phyloP scores from a whole-genome alignment of 2,888 invertebrate genomes.

The Oxystoma pomonae region DNA sequence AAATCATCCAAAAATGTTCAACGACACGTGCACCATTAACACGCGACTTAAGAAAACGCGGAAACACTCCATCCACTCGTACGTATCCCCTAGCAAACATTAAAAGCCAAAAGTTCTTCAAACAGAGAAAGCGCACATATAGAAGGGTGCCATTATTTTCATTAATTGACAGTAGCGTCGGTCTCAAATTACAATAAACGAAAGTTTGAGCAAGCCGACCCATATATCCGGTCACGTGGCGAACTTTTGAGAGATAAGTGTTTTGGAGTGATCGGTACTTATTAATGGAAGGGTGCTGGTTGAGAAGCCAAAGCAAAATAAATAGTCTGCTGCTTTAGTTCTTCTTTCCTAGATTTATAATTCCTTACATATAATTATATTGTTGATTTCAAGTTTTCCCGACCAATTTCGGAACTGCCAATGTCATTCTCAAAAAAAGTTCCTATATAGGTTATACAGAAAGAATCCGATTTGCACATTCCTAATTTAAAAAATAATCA shows the following conservation, averaged over 20 bases:
- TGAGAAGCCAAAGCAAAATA: too few relatives aligned
- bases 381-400: too few relatives aligned
- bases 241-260: not conserved
- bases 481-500: too few relatives aligned
- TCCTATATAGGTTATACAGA: too few relatives aligned
- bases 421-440: too few relatives aligned
- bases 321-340: too few relatives aligned
- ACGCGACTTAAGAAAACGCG: not conserved
- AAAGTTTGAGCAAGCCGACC: not conserved
- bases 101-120: not conserved
- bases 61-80: not conserved
- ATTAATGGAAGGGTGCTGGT: not conserved
- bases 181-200: not conserved
- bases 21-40: not conserved
- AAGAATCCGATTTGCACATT: too few relatives aligned
- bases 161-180: not conserved
- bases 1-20: too few relatives aligned
- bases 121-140: not conserved
- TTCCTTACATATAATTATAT: too few relatives aligned
- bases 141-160: not conserved
- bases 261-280: not conserved
- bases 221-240: not conserved
- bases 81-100: not conserved
- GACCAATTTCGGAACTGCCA: too few relatives aligned
- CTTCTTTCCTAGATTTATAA: too few relatives aligned